Percentiles rank a stretch among this genome's conserved stretches.
These are phyloP conservation scores for Diceros bicornis DNA, from an alignment of 2,797 vertebrate genomes.

Conservation along the genomic window DNA sequence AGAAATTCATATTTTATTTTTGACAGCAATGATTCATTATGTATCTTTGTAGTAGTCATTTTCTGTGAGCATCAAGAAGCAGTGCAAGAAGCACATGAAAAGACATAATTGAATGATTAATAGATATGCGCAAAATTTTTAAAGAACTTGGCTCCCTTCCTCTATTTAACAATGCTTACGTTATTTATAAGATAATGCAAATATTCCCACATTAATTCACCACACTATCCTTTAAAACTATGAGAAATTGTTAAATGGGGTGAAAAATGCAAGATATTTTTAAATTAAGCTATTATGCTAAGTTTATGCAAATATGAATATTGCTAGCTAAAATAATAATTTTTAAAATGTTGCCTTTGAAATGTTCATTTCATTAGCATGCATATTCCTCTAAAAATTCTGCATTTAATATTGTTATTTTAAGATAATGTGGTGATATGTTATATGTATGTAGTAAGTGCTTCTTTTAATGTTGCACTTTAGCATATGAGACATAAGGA, in stretches of 20 bases:
- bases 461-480: background rate
- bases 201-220: constrained; percentile 85
- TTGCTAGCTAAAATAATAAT: constrained; percentile 81
- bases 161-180: constrained; percentile 76
- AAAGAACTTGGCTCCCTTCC: constrained; percentile 49
- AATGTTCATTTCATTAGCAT: constrained; percentile 69
- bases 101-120: constrained; percentile 79
- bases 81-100: constrained; percentile 56
- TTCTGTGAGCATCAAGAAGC: constrained; percentile 23
- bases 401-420: constrained; percentile 29
- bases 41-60: constrained; percentile 35
- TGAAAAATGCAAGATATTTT: constrained; percentile 83
- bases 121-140: constrained; percentile 46
- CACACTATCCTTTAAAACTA: constrained; percentile 77
- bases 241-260: constrained; percentile 86
- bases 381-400: background rate
- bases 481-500: background rate
- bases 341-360: constrained; percentile 68
- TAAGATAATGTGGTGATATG: background rate
- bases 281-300: constrained; percentile 82
- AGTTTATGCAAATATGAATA: constrained; percentile 86
- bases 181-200: constrained; percentile 86
- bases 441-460: background rate
- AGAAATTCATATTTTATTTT: background rate
- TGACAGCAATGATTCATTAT: background rate